A percentile compares a stretch with the other conserved stretches of the same genome.
Conservation (phyloP, 2,113 vertebrate species). For the Bambusicola thoracicus region DNA sequence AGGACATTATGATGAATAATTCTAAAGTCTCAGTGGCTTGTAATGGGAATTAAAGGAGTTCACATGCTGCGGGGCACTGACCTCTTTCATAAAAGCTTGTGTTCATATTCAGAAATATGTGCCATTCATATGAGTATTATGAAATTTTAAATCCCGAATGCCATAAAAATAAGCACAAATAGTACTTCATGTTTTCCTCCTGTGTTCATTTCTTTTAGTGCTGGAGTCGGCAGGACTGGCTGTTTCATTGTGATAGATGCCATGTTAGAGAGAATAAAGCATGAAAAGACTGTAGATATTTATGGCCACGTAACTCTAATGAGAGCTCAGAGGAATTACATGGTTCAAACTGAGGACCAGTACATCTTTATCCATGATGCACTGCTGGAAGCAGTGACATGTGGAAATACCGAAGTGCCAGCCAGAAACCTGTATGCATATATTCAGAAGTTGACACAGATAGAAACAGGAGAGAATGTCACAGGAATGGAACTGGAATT, state of each 20-base stretch:
- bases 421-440: constrained; percentile 98
- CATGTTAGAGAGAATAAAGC: constrained; percentile 98
- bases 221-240: constrained; percentile 96
- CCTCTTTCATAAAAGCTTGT: not conserved
- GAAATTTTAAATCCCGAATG: not conserved
- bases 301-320: constrained; percentile 99
- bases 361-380: constrained; percentile 99
- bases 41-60: not conserved
- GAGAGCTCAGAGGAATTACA: constrained; percentile 99
- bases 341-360: constrained; percentile 99
- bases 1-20: not conserved
- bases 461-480: constrained; percentile 97
- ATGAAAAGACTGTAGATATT: constrained; percentile 99
- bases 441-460: constrained; percentile 99
- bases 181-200: constrained; percentile 21
- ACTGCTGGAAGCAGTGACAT: constrained; percentile 96
- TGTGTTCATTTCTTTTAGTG: constrained; percentile 77
- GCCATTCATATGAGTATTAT: not conserved
- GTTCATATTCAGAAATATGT: not conserved
- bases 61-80: not conserved
- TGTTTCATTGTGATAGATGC: constrained; percentile 99
- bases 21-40: not conserved
- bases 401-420: constrained; percentile 99
- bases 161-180: not conserved
- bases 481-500: constrained; percentile 99